Evolutionary conservation across 1,140 invertebrate genomes (phyloP).

Genomic region (Nasonia longicornis): DNA sequence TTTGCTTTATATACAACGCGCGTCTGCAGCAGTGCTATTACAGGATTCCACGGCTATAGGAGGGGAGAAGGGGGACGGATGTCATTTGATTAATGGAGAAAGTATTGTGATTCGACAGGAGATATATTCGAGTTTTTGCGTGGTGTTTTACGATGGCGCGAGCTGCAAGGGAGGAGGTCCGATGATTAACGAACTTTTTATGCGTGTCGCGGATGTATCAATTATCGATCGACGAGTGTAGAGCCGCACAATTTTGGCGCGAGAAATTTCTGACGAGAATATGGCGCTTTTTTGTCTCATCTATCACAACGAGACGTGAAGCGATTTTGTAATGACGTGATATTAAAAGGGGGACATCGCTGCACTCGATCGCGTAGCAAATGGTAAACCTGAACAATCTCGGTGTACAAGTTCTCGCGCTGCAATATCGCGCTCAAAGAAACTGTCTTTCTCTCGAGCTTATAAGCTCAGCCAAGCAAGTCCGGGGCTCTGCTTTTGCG

Average conservation of each 20-base stretch:
- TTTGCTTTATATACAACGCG: no score
- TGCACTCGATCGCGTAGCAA: no score
- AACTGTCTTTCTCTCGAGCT: no score
- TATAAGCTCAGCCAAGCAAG: neutral
- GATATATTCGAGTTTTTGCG: neutral
- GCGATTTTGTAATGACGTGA: no score
- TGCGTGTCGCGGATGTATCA: neutral
- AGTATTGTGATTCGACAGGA: neutral
- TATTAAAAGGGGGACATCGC: no score
- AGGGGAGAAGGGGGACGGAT: neutral
- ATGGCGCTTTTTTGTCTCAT: no score
- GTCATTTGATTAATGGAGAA: constrained; percentile 16
- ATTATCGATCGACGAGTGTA: neutral
- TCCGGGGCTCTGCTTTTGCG: neutral
- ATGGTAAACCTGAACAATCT: no score
- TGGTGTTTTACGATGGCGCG: neutral
- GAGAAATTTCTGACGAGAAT: no score
- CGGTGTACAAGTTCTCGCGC: no score
- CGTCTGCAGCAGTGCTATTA: neutral
- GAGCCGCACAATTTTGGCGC: no score
- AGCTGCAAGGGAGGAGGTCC: neutral
- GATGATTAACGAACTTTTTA: constrained; percentile 1
- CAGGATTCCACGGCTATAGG: neutral
- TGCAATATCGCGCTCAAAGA: no score
- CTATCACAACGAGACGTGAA: no score